Base-by-base conservation (phyloP, 2,888 invertebrate species). In the Agrochola litura region DNA sequence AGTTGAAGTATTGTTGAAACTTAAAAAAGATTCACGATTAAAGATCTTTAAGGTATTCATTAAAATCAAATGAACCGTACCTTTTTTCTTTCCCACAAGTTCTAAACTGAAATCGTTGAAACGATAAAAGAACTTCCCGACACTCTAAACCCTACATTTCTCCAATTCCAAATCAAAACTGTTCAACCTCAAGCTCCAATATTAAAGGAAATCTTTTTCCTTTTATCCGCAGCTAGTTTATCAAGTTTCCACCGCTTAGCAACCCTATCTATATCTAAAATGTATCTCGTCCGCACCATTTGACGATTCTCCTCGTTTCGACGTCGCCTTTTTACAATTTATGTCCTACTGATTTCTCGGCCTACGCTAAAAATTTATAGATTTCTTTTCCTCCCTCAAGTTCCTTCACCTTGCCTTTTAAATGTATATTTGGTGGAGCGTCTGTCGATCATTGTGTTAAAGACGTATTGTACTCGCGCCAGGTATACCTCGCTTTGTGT, bases 271-370 rank as follows among this genome's bases (percentile, higher is more conserved):
- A 88, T 94, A 94, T 94, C 94, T 94, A 91, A 92, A 93, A 94
- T 93, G 94, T 94, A 95, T 95, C 94, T 94, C 94, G 92, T 95
- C 92, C 95, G 92, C 92, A 87, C 95, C 95, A 95, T 95, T 95
- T 95, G 94, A 93, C 94, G 94, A 95, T 95, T 94, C 91, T 91
- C 89, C 91, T 91, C 90, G 91, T 92, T 91, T 91, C 90, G 86
- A 83, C 89, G 92, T 89, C 91, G 92, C 90, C 93, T 92, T 91
- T 92, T 93, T 93, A 91, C 93, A 93, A 95, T 95, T 95, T 95
- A 95, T 94, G 92, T 90, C 89, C 86, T 85, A 90, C 91, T 90
- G 90, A 92, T 92, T 92, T 90, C 88, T 88, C 87, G 88, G 89
- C 88, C 92, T 90, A 90, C 88, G 83, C 66, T 81, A 64, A 82